A percentile compares a stretch with the other conserved stretches of the same genome.
Conservation (phyloP, 1,140 invertebrate genomes). For the Globodera ellingtonae region DNA sequence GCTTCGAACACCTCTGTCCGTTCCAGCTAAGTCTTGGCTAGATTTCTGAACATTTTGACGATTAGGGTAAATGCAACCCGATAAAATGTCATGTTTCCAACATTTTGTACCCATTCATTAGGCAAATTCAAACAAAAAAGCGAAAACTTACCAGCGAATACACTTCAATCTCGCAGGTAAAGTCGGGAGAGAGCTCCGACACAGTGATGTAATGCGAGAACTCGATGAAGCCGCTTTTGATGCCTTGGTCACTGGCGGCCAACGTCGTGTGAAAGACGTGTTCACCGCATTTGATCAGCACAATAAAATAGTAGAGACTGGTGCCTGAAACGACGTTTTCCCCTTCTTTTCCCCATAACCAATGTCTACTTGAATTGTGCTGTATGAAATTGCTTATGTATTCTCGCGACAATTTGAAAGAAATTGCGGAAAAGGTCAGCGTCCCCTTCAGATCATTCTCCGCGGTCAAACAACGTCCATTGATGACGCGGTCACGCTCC, state of each 20-base stretch:
- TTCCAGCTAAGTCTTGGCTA: not conserved
- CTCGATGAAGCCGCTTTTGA: constrained; percentile 43
- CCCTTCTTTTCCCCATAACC: not conserved
- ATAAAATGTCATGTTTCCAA: not conserved
- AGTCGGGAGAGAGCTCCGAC: constrained; percentile 29
- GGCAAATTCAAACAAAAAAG: constrained; percentile 7
- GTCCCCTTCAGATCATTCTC: constrained; percentile 30
- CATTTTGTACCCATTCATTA: not conserved
- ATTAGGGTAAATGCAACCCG: not conserved
- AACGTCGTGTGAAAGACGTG: constrained; percentile 34
- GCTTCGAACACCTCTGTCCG: constrained; percentile 16
- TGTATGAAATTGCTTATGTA: constrained; percentile 35
- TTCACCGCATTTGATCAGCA: constrained; percentile 41
- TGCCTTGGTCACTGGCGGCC: constrained; percentile 34
- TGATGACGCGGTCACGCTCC: constrained; percentile 38
- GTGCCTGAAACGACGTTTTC: constrained; percentile 31
- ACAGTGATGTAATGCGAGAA: constrained; percentile 40
- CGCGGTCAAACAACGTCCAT: not conserved
- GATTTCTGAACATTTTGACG: constrained; percentile 10
- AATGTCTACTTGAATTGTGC: constrained; percentile 18
- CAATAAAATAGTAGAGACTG: constrained; percentile 43
- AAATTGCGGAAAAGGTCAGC: constrained; percentile 36
- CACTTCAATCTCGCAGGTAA: constrained; percentile 31
- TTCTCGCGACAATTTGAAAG: constrained; percentile 33
- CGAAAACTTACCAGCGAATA: constrained; percentile 24